Evolutionary conservation across 2,113 vertebrate genomes (phyloP).

Genomic region (Sinosuthora webbiana): DNA sequence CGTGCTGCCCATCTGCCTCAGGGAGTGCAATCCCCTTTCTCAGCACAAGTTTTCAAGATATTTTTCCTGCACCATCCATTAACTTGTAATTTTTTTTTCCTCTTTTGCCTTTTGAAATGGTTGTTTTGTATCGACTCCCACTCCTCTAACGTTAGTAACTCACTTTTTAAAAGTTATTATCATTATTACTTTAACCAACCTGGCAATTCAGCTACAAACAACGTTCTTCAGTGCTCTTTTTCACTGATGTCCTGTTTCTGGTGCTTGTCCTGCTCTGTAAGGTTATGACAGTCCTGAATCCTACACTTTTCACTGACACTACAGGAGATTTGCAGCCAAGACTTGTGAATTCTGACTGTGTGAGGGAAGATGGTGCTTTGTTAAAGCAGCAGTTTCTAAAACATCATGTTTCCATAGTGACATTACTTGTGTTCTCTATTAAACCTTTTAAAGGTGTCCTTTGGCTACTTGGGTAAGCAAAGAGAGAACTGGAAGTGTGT

Average conservation of each 20-base stretch:
- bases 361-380: neutral
- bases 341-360: neutral
- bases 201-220: neutral
- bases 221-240: neutral
- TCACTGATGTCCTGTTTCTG: neutral
- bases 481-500: neutral
- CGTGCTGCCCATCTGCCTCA: neutral
- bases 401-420: constrained; percentile 2
- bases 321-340: neutral
- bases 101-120: neutral
- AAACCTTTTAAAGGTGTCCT: constrained; percentile 16
- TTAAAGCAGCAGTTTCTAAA: neutral
- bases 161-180: neutral
- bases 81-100: neutral
- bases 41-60: neutral
- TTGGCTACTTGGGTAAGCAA: neutral
- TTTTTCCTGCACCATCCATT: neutral
- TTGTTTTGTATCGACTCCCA: neutral
- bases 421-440: neutral
- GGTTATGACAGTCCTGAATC: neutral
- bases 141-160: neutral
- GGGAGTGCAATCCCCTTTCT: neutral
- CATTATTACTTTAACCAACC: neutral
- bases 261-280: neutral
- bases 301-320: neutral